These are phyloP conservation scores for Scaptomyza caliginosa DNA, from an alignment of 2,888 invertebrate species.

Conservation along the genomic window DNA sequence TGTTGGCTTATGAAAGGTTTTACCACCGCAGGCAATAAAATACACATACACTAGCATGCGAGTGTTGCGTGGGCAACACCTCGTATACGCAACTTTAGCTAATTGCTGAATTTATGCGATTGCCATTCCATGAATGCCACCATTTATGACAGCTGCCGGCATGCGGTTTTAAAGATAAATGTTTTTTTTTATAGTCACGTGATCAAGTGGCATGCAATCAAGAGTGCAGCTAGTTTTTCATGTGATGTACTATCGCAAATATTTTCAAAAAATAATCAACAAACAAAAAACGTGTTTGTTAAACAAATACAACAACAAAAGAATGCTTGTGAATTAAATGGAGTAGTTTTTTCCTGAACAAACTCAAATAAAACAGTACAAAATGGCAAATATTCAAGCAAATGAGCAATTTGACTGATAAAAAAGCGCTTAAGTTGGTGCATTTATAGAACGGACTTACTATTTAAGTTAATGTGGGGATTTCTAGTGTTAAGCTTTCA, in stretches of 20 bases:
- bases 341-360: neutral
- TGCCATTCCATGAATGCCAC: slow-evolving; percentile 46
- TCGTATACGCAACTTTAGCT: slow-evolving; percentile 59
- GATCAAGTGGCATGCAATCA: slow-evolving; percentile 32
- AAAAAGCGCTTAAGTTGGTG: neutral
- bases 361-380: neutral
- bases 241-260: neutral
- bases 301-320: neutral
- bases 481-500: neutral
- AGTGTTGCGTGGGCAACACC: slow-evolving; percentile 23
- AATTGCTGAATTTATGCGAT: slow-evolving; percentile 59
- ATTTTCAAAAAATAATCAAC: slow-evolving; percentile 20
- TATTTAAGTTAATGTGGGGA: neutral
- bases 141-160: slow-evolving; percentile 39
- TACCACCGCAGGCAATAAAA: slow-evolving; percentile 39
- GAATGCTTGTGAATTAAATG: neutral
- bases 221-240: neutral
- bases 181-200: slow-evolving; percentile 34
- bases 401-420: neutral
- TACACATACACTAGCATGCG: slow-evolving; percentile 9
- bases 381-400: neutral
- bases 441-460: neutral
- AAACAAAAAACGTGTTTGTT: neutral
- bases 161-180: slow-evolving; percentile 47
- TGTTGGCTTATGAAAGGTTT: slow-evolving; percentile 23